Percentiles rank a stretch among this genome's conserved stretches.
phyloP scores from a whole-genome alignment of 2,888 invertebrate species.

The Achlya flavicornis region DNA sequence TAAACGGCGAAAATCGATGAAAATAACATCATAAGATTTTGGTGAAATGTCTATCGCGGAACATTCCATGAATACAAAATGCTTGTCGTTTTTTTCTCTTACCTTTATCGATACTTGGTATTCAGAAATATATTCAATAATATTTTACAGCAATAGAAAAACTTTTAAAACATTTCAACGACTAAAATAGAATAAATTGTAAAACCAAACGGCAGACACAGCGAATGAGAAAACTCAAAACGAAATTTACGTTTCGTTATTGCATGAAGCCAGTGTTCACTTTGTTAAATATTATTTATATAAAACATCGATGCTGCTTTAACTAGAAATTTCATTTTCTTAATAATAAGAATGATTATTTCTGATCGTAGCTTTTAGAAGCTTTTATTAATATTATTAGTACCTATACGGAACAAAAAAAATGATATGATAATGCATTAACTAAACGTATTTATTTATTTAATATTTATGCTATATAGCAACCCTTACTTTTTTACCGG shows the following conservation, averaged over 20 bases:
- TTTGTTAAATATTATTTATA: neutral
- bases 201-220: conserved; percentile 70
- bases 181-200: conserved; percentile 47
- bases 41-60: neutral
- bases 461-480: too few species aligned
- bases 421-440: too few species aligned
- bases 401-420: neutral
- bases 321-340: neutral
- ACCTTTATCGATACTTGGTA: conserved; percentile 25
- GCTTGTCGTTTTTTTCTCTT: conserved; percentile 16
- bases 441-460: too few species aligned
- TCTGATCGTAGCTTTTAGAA: too few species aligned
- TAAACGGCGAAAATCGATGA: conserved; percentile 39
- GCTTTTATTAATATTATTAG: neutral
- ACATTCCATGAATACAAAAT: neutral
- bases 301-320: neutral
- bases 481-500: too few species aligned
- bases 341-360: too few species aligned
- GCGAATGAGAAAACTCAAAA: conserved; percentile 76
- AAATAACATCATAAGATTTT: conserved; percentile 16
- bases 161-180: conserved; percentile 43
- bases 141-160: conserved; percentile 33
- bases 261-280: conserved; percentile 16
- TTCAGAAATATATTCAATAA: conserved; percentile 21
- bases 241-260: conserved; percentile 62